Evolutionary conservation across 2,113 vertebrate species (phyloP), one percentile per base, ranked within the genome.

Genomic region (Cynopterus brachyotis): DNA sequence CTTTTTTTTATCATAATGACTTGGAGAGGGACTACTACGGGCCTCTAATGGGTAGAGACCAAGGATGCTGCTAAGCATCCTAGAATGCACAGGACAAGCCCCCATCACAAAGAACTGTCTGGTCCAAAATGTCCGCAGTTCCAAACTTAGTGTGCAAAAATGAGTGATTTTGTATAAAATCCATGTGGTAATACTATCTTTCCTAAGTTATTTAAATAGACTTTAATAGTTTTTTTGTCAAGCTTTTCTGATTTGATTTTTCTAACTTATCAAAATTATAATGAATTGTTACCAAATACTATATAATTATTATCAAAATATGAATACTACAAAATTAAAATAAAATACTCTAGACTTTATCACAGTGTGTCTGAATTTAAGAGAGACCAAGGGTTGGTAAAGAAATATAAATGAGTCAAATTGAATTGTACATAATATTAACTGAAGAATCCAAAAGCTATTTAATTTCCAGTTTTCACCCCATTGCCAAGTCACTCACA

Each of bases 321-420:
- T 45, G 92, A 84, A 80, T 62, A 87, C 20, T 35, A 37, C n/a
- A 57, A 87, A 86, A 81, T 40, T 81, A 84, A 89, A 94, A 89
- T 92, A 66, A 87, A 95, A 69, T 5, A 62, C 6, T 50, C 55
- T 62, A 84, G 26, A 2, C 66, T 66, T 60, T 40, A 80, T 67
- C 45, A 62, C 5, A 1, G 1, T 66, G 2, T 73, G 26, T 19
- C 20, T 87, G n/a, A 88, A 79, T 64, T 76, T 35, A 89, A 66
- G 59, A 78, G 12, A 37, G 30, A 91, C 6, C 7, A 55, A 57
- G 4, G 9, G 89, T 24, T 45, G 28, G 24, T 73, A 57, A 57
- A 85, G 66, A 85, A 88, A 69, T 40, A 10, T 3, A 50, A 47
- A 66, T 45, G 24, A 37, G 11, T 86, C 32, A 53, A 88, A 75